Evolutionary conservation across 2,888 invertebrate species (phyloP).

Genomic region (Ashinkailepas kermadecensis): DNA sequence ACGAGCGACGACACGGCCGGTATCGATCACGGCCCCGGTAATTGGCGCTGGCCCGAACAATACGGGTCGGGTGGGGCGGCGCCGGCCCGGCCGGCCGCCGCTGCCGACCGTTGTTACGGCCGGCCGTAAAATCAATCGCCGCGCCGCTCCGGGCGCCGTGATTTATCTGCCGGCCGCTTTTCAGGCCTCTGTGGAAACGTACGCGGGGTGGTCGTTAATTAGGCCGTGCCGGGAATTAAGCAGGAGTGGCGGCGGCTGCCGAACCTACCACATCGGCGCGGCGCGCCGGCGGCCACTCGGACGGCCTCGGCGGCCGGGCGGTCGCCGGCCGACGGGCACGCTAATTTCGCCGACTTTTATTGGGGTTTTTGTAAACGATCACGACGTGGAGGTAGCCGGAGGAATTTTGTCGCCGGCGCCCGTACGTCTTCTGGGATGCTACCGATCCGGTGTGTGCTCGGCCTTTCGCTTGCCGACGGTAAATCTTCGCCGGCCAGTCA

Average conservation of each 20-base stretch:
- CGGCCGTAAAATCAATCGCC: conserved; percentile 7
- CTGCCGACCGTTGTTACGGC: background rate
- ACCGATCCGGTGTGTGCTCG: background rate
- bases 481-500: background rate
- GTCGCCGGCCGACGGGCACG: background rate
- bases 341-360: conserved; percentile 21
- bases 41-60: conserved; percentile 9
- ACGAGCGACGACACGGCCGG: background rate
- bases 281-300: background rate
- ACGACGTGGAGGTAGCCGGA: background rate
- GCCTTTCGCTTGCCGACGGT: background rate
- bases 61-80: background rate
- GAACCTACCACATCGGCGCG: conserved; percentile 7
- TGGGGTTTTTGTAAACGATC: conserved; percentile 16
- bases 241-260: background rate
- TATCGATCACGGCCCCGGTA: conserved; percentile 2
- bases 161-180: background rate
- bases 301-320: background rate
- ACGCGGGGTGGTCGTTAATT: conserved; percentile 1
- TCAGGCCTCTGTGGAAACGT: background rate
- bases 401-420: background rate
- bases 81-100: background rate
- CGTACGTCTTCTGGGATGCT: conserved; percentile 7
- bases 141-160: background rate
- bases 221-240: conserved; percentile 11